Evolutionary conservation across 92 coral and sea anemone genomes (phyloP).

Genomic region (Phenganax stokvisi): DNA sequence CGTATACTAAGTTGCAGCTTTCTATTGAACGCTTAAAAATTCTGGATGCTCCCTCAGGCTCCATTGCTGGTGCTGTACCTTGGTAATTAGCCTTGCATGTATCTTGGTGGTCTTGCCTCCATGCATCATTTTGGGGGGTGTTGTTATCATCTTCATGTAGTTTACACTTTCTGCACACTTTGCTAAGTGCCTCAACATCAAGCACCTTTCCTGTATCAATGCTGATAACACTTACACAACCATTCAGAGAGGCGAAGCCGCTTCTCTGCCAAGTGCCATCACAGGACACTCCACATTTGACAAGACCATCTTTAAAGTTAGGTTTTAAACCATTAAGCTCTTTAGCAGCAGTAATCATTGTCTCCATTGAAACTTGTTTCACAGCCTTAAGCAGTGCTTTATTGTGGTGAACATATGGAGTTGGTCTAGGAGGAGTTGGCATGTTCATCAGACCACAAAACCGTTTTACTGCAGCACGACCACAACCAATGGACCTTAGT

Average conservation of each 20-base stretch:
- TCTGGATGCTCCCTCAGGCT: conserved; percentile 41
- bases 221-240: conserved; percentile 35
- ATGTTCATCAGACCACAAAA: conserved; percentile 44
- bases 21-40: conserved; percentile 49
- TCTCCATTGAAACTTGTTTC: conserved; percentile 23
- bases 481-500: conserved; percentile 45
- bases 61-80: conserved; percentile 51
- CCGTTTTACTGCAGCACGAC: conserved; percentile 33
- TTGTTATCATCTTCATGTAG: conserved; percentile 34
- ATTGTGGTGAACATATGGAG: conserved; percentile 28
- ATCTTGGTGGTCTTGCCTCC: conserved; percentile 40
- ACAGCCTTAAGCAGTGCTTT: conserved; percentile 40
- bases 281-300: conserved; percentile 38
- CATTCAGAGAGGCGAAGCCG: conserved; percentile 46
- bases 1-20: conserved; percentile 36
- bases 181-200: conserved; percentile 41
- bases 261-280: conserved; percentile 49
- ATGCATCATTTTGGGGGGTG: conserved; percentile 24
- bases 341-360: conserved; percentile 46
- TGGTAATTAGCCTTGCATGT: conserved; percentile 48
- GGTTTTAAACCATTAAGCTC: conserved; percentile 31
- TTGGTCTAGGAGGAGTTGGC: conserved; percentile 17
- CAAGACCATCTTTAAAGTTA: conserved; percentile 8
- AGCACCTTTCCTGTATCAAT: conserved; percentile 47
- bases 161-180: conserved; percentile 39